A percentile compares a stretch with the other conserved stretches of the same genome.
phyloP scores from a whole-genome alignment of 2,888 invertebrate genomes.

The Linhomoeus sp. region DNA sequence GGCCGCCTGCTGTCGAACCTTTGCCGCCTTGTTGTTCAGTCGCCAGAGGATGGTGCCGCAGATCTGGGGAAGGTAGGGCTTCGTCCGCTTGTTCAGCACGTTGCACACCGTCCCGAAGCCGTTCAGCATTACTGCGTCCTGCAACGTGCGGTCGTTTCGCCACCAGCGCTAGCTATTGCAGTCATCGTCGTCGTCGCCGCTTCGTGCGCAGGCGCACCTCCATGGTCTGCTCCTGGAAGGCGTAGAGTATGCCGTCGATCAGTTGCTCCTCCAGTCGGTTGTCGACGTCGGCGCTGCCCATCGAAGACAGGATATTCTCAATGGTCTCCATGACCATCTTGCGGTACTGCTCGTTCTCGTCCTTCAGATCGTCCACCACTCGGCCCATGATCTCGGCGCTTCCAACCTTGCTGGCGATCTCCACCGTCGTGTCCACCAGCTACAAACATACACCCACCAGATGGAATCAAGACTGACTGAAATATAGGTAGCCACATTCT shows the following conservation, averaged over 20 bases:
- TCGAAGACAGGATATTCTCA: constrained; percentile 46
- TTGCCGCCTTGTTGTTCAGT: constrained; percentile 96
- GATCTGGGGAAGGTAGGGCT: constrained; percentile 95
- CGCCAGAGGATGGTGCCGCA: constrained; percentile 99
- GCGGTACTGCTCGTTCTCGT: constrained; percentile 89
- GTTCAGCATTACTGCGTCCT: constrained; percentile 97
- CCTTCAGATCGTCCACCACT: constrained; percentile 95
- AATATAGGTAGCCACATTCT: too few species aligned
- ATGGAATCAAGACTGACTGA: too few species aligned
- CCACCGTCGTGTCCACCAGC: constrained; percentile 95
- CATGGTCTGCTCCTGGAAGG: constrained; percentile 98
- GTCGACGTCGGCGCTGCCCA: constrained; percentile 94
- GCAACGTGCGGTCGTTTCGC: constrained; percentile 20
- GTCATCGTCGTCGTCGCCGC: too few species aligned
- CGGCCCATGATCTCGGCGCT: constrained; percentile 91
- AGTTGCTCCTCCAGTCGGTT: constrained; percentile 91
- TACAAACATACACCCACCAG: constrained; percentile 24
- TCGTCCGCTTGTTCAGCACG: constrained; percentile 85
- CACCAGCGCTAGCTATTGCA: not conserved
- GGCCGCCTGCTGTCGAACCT: constrained; percentile 93
- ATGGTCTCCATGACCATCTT: constrained; percentile 99
- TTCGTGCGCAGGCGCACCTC: too few species aligned
- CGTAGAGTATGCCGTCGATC: constrained; percentile 95
- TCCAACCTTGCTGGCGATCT: constrained; percentile 99
- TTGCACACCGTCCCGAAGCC: constrained; percentile 98